Evolutionary conservation across 2,888 invertebrate genomes (phyloP).

Genomic region (Erebia epiphron): DNA sequence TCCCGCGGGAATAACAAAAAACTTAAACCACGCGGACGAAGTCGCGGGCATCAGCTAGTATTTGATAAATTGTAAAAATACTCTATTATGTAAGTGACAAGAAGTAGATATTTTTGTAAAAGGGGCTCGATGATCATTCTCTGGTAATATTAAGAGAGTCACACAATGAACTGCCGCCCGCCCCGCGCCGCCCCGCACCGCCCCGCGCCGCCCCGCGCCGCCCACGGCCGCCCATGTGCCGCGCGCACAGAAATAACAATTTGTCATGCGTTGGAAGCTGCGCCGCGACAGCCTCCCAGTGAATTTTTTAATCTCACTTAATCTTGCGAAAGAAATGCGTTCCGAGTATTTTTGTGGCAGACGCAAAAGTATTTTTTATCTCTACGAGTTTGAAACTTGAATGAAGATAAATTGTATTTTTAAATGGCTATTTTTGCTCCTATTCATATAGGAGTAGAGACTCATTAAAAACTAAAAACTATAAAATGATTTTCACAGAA

Average conservation of each 20-base stretch:
- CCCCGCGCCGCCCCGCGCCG: background rate
- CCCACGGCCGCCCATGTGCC: background rate
- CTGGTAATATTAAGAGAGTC: background rate
- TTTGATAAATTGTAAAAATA: too few relatives aligned
- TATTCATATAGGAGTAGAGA: background rate
- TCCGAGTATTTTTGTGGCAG: background rate
- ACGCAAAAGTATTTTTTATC: background rate
- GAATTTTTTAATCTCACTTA: conserved; percentile 22
- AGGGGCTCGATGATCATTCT: background rate
- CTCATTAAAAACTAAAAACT: background rate
- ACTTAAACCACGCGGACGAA: too few relatives aligned
- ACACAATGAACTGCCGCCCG: conserved; percentile 1
- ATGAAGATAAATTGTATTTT: conserved; percentile 4
- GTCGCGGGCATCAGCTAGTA: too few relatives aligned
- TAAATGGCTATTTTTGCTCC: background rate
- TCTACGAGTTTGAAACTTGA: background rate
- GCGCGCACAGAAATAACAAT: conserved; percentile 12
- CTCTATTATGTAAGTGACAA: too few relatives aligned
- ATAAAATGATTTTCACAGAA: too few relatives aligned
- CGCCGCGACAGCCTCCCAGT: background rate
- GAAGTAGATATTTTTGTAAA: background rate
- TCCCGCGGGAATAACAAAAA: too few relatives aligned
- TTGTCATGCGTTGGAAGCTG: background rate
- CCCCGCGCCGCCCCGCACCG: background rate
- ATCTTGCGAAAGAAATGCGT: conserved; percentile 17